A percentile compares a stretch with the other conserved stretches of the same genome.
Conservation (phyloP, 64 coral and sea anemone species). For the Montipora sp. region DNA sequence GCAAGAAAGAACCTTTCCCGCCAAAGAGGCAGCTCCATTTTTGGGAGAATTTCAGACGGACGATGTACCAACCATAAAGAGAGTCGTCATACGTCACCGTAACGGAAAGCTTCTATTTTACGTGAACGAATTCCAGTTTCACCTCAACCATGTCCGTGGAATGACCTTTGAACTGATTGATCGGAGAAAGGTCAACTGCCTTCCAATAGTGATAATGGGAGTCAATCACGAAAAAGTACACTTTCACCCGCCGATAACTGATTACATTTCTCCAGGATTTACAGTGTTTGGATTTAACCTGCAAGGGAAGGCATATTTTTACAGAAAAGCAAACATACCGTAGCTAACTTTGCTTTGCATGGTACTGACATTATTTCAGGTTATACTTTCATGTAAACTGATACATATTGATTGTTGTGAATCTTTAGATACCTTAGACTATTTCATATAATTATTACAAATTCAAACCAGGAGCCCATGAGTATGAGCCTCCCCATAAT, state of each 20-base stretch:
- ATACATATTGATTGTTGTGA: too few species aligned
- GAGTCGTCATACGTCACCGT: background rate
- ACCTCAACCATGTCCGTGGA: slow-evolving; percentile 31
- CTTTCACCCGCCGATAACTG: slow-evolving; percentile 12
- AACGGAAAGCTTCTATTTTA: background rate
- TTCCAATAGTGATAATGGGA: slow-evolving; percentile 32
- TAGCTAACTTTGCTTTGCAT: background rate
- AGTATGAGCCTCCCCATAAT: too few species aligned
- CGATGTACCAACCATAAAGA: slow-evolving; percentile 18
- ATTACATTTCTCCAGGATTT: slow-evolving; percentile 28
- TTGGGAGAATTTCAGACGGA: slow-evolving; percentile 13
- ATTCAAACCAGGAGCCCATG: too few species aligned
- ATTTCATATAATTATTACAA: too few species aligned
- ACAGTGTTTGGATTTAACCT: slow-evolving; percentile 53
- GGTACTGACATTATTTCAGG: background rate
- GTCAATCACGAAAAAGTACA: slow-evolving; percentile 55
- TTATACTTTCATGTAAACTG: too few species aligned
- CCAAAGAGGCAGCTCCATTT: slow-evolving; percentile 4
- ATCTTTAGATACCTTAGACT: too few species aligned
- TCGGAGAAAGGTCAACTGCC: slow-evolving; percentile 7
- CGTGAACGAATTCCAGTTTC: background rate
- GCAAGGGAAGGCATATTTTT: slow-evolving; percentile 54
- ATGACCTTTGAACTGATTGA: slow-evolving; percentile 66
- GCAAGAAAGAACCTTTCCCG: background rate
- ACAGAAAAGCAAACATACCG: background rate